Evolutionary conservation across 2,888 invertebrate species (phyloP).

Genomic region (Limnephilus lunatus): DNA sequence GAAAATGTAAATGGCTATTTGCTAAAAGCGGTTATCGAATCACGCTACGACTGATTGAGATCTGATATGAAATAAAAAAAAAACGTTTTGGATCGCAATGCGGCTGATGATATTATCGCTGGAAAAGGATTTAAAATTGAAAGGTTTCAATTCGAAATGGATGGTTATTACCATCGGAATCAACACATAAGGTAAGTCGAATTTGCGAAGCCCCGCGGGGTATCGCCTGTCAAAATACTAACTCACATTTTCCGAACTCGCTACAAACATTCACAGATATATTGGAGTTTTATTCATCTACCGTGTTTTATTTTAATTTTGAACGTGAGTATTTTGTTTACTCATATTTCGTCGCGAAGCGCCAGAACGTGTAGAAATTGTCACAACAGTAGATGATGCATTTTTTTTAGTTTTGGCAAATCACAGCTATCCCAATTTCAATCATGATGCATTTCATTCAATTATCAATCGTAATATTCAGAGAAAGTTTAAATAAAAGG

Average conservation of each 20-base stretch:
- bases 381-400: conserved; percentile 32
- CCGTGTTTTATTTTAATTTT: not conserved
- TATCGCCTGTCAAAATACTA: conserved; percentile 41
- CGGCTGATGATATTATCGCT: conserved; percentile 58
- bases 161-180: conserved; percentile 63
- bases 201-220: conserved; percentile 34
- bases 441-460: not conserved
- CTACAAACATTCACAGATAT: conserved; percentile 11
- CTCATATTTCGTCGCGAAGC: conserved; percentile 6
- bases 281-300: not conserved
- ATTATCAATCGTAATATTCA: not conserved
- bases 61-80: conserved; percentile 54
- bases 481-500: not conserved
- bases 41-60: conserved; percentile 53
- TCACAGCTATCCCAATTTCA: not conserved
- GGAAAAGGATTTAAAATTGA: conserved; percentile 53
- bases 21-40: conserved; percentile 61
- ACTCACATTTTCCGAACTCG: not conserved
- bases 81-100: conserved; percentile 60
- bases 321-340: conserved; percentile 6
- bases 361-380: not conserved
- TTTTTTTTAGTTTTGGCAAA: conserved; percentile 5
- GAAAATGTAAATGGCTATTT: conserved; percentile 55
- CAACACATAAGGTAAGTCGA: conserved; percentile 60
- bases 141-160: conserved; percentile 58